A percentile compares a stretch with the other conserved stretches of the same genome.
These are phyloP conservation scores for Ataeniobius toweri DNA, from an alignment of 2,797 vertebrate genomes.

Conservation along the genomic window DNA sequence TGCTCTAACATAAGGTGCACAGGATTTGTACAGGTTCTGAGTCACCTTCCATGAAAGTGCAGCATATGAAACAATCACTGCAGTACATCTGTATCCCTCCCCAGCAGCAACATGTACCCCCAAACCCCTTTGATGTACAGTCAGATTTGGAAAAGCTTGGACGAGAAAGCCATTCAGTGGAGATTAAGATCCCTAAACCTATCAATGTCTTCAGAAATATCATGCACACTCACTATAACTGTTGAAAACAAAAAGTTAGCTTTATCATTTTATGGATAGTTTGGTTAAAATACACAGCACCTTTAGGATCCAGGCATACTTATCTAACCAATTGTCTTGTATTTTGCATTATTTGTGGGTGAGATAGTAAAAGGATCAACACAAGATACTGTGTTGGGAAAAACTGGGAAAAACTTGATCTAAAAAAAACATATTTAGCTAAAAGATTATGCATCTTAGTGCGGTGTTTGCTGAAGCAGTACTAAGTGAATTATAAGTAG, in stretches of 20 bases:
- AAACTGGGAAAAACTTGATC: not conserved
- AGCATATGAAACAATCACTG: conserved; percentile 38
- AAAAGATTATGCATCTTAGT: not conserved
- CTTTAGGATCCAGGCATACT: not conserved
- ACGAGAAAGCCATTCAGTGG: conserved; percentile 42
- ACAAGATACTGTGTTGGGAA: not conserved
- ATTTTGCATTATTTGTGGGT: not conserved
- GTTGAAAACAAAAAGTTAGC: conserved; percentile 15
- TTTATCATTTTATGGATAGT: conserved; percentile 4
- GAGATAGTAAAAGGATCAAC: not conserved
- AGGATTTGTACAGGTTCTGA: conserved; percentile 12
- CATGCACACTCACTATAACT: conserved; percentile 1
- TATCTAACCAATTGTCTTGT: conserved; percentile 8
- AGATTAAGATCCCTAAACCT: conserved; percentile 42
- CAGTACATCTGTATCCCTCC: conserved; percentile 32
- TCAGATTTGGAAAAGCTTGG: conserved; percentile 31
- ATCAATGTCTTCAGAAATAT: conserved; percentile 23
- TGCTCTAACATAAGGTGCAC: conserved; percentile 11
- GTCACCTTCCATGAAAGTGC: conserved; percentile 6
- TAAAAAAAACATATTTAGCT: not conserved
- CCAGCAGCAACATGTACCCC: conserved; percentile 48
- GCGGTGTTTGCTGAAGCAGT: not conserved
- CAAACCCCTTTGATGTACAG: conserved; percentile 42
- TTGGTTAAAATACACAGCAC: not conserved
- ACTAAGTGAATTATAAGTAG: conserved; percentile 1